These are phyloP conservation scores for Eustalomyia histrio DNA, from an alignment of 2,888 invertebrate genomes.

Conservation along the genomic window DNA sequence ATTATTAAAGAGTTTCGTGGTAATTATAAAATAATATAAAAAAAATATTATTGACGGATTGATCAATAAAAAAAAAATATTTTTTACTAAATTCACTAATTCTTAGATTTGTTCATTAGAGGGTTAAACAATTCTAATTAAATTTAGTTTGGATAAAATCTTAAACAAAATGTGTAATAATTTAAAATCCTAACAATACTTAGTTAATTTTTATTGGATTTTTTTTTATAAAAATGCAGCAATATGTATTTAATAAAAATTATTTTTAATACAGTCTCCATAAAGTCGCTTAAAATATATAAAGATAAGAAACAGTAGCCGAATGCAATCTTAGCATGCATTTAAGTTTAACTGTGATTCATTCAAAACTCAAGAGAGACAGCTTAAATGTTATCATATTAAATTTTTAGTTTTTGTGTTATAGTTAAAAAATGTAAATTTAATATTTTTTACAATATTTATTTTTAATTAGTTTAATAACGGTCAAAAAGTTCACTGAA, in stretches of 20 bases:
- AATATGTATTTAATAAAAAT: neutral
- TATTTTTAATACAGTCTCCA: slow-evolving; percentile 23
- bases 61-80: no score
- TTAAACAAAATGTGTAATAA: neutral
- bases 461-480: slow-evolving; percentile 35
- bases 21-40: no score
- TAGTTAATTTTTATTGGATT: neutral
- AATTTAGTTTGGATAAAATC: neutral
- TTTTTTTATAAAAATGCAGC: neutral
- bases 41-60: no score
- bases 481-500: slow-evolving; percentile 33
- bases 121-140: no score
- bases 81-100: no score
- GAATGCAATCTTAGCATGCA: slow-evolving; percentile 16
- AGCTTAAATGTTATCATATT: neutral
- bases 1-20: no score
- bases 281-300: slow-evolving; percentile 29
- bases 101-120: no score
- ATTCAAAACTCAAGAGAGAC: slow-evolving; percentile 7
- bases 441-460: no score
- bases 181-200: slow-evolving; percentile 9
- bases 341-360: slow-evolving; percentile 54
- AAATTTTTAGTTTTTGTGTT: neutral
- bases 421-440: neutral
- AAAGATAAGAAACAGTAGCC: slow-evolving; percentile 57